Base-by-base conservation (phyloP, 2,888 invertebrate genomes). In the Diabrotica balteata region DNA sequence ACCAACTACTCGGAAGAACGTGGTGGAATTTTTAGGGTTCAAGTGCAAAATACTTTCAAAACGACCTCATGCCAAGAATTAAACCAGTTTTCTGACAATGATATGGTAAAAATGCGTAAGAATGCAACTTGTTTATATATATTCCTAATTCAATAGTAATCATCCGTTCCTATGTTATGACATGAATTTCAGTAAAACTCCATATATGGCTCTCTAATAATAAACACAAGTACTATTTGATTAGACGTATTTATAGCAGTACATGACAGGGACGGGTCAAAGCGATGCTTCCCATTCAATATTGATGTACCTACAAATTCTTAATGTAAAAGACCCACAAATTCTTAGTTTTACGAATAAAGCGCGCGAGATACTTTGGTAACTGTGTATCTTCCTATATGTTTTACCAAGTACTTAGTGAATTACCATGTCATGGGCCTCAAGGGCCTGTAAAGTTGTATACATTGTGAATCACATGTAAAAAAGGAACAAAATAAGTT, bases 191-290 rank as follows among this genome's bases (percentile, higher is more conserved):
- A 44, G 52, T 60, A 60, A 45, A 43, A 10, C 11, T 60, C 60
- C 52, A 51, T 60, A 51, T 52, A 60, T 52, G 60, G 52, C 11
- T 51, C 50, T 60, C 51, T 51, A 60, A 60, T 60, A 60, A 60
- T 60, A 60, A 60, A 60, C 52, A 44, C 9, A 60, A 60, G 51
- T 60, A 44, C 43, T 43, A 60, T 60, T 60, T 60, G 60, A 60
- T 60, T 60, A 52, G 43, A 17, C 11, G 60, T 60, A 60, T 59
- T 59, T 51, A 49, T 44, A 51, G 10, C 45, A 11, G 4, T 8
- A 32, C 32, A 0, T 17, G 17, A 11, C 22, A 51, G 22, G 2
- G 22, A 51, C 22, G 51, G 51, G 8, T 51, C 17, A 5, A 6
- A 51, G 11, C 8, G 17, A 51, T 17, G 51, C n/a, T 51, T 32